Evolutionary conservation across 35 echinoderm and acorn worm species (phyloP).

Genomic region (Patiria miniata): DNA sequence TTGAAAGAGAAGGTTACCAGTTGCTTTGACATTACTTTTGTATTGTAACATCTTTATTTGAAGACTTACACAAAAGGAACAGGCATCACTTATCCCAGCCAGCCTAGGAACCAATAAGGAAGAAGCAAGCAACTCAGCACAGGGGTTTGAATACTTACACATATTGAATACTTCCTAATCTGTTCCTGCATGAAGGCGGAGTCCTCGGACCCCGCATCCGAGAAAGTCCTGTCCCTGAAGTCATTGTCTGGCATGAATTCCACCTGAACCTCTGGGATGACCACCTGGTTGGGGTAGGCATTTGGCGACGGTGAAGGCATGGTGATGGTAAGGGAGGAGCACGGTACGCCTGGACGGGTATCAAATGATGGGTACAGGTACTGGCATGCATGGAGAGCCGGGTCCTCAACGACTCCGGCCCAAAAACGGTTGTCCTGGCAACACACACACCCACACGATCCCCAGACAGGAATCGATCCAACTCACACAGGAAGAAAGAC

Average conservation of each 20-base stretch:
- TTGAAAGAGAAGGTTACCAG: too few relatives aligned
- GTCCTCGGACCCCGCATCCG: constrained; percentile 1
- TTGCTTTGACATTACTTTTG: too few relatives aligned
- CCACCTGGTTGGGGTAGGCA: background rate
- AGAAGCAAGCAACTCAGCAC: too few relatives aligned
- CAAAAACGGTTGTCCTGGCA: background rate
- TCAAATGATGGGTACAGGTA: constrained; percentile 1
- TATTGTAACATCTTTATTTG: too few relatives aligned
- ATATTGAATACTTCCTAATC: constrained; percentile 21
- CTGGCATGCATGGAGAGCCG: background rate
- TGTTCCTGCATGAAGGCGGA: constrained; percentile 17
- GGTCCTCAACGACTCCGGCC: background rate
- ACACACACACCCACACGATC: constrained; percentile 3
- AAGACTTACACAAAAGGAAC: too few relatives aligned
- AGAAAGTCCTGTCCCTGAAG: background rate
- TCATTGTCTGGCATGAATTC: constrained; percentile 22
- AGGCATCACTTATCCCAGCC: too few relatives aligned
- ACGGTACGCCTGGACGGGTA: background rate
- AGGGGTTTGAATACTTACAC: background rate
- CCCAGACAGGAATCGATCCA: background rate
- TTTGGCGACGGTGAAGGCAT: background rate
- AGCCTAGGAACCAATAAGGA: too few relatives aligned
- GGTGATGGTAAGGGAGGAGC: background rate
- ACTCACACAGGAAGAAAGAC: background rate
- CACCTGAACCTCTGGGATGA: constrained; percentile 25